Base-by-base conservation (phyloP, 2,888 invertebrate species). In the Perizoma affinitatum region DNA sequence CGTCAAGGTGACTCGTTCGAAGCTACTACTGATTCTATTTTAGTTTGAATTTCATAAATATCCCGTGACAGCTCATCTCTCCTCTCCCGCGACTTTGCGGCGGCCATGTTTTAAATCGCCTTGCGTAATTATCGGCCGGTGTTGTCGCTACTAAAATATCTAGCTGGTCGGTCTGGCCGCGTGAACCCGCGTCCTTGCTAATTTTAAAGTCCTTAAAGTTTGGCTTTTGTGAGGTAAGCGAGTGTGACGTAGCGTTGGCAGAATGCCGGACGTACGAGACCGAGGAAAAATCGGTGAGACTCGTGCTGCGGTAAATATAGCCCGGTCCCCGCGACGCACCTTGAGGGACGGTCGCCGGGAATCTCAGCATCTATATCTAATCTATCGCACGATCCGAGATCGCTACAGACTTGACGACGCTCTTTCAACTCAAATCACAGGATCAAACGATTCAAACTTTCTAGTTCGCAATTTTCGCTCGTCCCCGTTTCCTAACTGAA, bases 31-130 rank as follows among this genome's bases (percentile, higher is more conserved):
- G 86, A 80, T 78, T 87, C 91, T 92, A 92, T 92, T 92, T 90
- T 86, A 80, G 91, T 90, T 87, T 86, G 83, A 88, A 90, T 90
- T 90, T 91, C 91, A 91, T 91, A 92, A 91, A 92, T 92, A 92
- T 84, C 89, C 86, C 88, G 87, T 87, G 91, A 90, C 91, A 91
- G 90, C 87, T 82, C 88, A 87, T 88, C 88, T 87, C 89, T 84
- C 79, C 85, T 86, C 86, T 88, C 90, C 88, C 90, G 90, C 90
- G 87, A 82, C 80, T 86, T 83, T 77, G 73, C 79, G 82, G 82
- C 88, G 76, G 87, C 88, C 88, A 89, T 88, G 72, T 88, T 88
- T 54, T 61, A 64, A 58, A 66, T 63, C 67, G 62, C 61, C 70
- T 90, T 90, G 88, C 88, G 90, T 87, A 88, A 89, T 85, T 83